Percentiles rank a stretch among this genome's conserved stretches.
phyloP scores from a whole-genome alignment of 2,888 invertebrate genomes.

The Euphydryas editha region DNA sequence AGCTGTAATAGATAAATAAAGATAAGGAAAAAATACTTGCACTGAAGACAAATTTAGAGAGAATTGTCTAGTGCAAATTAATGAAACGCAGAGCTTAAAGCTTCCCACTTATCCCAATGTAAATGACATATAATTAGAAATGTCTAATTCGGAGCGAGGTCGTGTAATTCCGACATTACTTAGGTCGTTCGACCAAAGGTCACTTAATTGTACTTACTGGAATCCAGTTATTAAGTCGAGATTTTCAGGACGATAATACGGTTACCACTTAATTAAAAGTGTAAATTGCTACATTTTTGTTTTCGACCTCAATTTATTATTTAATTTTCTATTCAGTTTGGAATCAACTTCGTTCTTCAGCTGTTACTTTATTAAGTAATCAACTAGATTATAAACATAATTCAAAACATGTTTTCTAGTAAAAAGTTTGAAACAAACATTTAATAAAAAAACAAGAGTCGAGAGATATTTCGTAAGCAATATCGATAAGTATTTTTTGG shows the following conservation, averaged over 20 bases:
- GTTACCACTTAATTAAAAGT: neutral
- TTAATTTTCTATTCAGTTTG: no score
- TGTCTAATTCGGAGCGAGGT: constrained; percentile 11
- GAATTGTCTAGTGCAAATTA: neutral
- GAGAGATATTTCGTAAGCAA: no score
- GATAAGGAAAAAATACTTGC: neutral
- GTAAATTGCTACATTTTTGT: neutral
- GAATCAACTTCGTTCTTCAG: no score
- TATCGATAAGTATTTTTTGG: no score
- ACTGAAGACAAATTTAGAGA: neutral
- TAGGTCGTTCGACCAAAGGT: constrained; percentile 16
- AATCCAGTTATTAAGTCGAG: constrained; percentile 1
- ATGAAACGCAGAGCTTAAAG: constrained; percentile 10
- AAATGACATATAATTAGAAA: constrained; percentile 16
- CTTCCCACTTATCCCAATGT: neutral
- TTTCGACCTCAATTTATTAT: neutral
- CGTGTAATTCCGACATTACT: constrained; percentile 11
- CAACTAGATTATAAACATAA: no score
- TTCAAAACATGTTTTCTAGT: no score
- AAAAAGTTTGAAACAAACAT: no score
- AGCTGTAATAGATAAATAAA: neutral
- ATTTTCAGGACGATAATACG: neutral
- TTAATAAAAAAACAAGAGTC: no score
- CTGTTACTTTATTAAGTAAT: no score
- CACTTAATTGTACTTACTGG: constrained; percentile 18